Evolutionary conservation across 2,888 invertebrate genomes (phyloP), one percentile per base, ranked within the genome.

Genomic region (Harpalus rufipes): DNA sequence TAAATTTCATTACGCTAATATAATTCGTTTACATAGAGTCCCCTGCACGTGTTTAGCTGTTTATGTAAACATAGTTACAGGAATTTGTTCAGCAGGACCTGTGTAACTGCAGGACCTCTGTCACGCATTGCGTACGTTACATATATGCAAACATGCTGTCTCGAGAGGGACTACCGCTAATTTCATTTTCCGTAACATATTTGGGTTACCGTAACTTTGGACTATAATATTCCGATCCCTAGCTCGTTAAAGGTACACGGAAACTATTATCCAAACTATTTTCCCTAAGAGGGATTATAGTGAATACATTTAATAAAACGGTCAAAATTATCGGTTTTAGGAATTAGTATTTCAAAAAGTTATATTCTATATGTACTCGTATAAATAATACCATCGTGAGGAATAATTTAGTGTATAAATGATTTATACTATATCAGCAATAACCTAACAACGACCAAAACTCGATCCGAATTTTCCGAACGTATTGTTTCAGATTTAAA

Each of bases 31-130:
- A 74, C 82, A 82, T 82, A 74, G 82, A 82, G 82, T 32, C 32
- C 59, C 10, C 32, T 59, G 82, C 74, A 74, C 82, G 74, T 82
- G 82, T 82, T 81, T 72, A 82, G 74, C 82, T 82, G 82, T 82
- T 82, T 82, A 82, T 82, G 82, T 82, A 82, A 82, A 82, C 82
- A 82, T 74, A 82, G 82, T 82, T 82, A 82, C 32, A 16, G 18
- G 68, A 80, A 72, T 81, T 81, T 72, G 81, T 58, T 72, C 59
- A 72, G 74, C 82, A 16, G 68, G 68, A 65, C 72, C 82, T 80
- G 80, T 61, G 80, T 78, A 25, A 14, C 58, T 68, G 39, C 68
- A 68, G 41, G 39, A 68, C 68, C 68, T 68, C 68, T 74, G 72
- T 74, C 72, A 74, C 44, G 72, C 72, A 44, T 18, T 74, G 72